Evolutionary conservation across 2,888 invertebrate species (phyloP), one percentile per base, ranked within the genome.

Genomic region (Agriopis aurantiaria): DNA sequence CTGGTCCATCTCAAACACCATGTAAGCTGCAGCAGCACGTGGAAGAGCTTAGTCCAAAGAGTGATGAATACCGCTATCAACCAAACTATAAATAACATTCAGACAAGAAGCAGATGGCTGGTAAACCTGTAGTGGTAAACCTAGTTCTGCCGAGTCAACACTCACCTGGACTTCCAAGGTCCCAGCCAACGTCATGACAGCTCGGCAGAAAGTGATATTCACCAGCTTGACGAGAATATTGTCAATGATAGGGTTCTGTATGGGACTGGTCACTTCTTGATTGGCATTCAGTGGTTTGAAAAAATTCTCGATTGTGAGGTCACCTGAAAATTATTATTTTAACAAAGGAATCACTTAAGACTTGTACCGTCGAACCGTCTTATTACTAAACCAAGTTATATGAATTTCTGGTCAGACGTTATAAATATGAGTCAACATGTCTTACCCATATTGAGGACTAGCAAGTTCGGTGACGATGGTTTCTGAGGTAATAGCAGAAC

Each of bases 271-370:
- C n/a, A 80, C 88, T 63, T 84, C 91, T n/a, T 81, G 89, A 65
- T 74, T 79, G 0, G 80, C 75, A 49, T 82, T 88, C 56, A 94
- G 83, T 72, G 95, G 95, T 81, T 96, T 96, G 90, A 97, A 97
- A 90, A 97, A 97, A 85, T 98, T 98, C 85, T 97, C 97, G 40
- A 97, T 96, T 8, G 95, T 95, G n/a, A 98, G 92, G 81, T 97
- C 96, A 60, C 97, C 97, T 95, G 89, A 7, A 51, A 69, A 61
- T 23, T 33, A 33, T 0, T 10, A 10, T 12, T 23, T 33, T 4
- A 11, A 12, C 49, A 49, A n/a, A 14, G 14, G 14, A 9, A 49
- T 7, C 3, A 14, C 7, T 49, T 10, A 1, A 43, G 8, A 9
- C 17, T 23, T 23, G 2, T 1, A 23, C 2, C 17, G 17, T 23